These are phyloP conservation scores for Saccopteryx leptura DNA, from an alignment of 2,113 vertebrate genomes.

Conservation along the genomic window DNA sequence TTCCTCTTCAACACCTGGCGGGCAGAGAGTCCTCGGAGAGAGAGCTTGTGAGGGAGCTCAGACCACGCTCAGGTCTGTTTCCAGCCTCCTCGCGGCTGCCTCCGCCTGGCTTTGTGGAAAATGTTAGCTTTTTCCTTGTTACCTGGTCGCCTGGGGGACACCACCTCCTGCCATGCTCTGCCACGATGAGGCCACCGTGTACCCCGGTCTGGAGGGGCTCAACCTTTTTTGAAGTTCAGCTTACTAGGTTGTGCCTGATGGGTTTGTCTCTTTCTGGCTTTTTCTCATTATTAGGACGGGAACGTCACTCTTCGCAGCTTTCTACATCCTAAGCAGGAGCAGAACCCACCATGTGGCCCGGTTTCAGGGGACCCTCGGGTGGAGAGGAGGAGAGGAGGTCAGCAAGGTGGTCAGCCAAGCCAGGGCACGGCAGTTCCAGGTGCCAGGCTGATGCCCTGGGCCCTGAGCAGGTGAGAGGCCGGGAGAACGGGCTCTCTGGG, in stretches of 20 bases:
- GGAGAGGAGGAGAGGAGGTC: not conserved
- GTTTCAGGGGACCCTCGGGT: not conserved
- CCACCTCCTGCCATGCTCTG: not conserved
- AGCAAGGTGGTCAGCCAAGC: not conserved
- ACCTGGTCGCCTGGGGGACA: too few species aligned
- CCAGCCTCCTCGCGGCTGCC: not conserved
- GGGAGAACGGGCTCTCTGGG: not conserved
- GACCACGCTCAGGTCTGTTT: too few species aligned
- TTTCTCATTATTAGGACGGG: not conserved
- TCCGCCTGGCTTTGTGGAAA: not conserved
- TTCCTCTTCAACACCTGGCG: rapidly evolving
- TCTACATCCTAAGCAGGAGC: not conserved
- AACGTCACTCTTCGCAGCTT: not conserved
- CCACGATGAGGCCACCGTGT: rapidly evolving
- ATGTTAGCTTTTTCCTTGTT: not conserved
- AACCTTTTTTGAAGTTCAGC: too few species aligned
- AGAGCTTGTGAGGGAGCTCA: rapidly evolving
- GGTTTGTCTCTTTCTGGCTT: not conserved
- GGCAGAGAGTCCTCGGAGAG: not conserved
- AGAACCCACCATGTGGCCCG: not conserved
- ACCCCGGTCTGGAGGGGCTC: not conserved
- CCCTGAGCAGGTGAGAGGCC: too few species aligned
- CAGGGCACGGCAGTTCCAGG: not conserved
- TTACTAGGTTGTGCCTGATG: not conserved
- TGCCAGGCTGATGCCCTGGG: not conserved